Evolutionary conservation across 2,888 invertebrate species (phyloP), one percentile per base, ranked within the genome.

Genomic region (Agapetus fuscipes): DNA sequence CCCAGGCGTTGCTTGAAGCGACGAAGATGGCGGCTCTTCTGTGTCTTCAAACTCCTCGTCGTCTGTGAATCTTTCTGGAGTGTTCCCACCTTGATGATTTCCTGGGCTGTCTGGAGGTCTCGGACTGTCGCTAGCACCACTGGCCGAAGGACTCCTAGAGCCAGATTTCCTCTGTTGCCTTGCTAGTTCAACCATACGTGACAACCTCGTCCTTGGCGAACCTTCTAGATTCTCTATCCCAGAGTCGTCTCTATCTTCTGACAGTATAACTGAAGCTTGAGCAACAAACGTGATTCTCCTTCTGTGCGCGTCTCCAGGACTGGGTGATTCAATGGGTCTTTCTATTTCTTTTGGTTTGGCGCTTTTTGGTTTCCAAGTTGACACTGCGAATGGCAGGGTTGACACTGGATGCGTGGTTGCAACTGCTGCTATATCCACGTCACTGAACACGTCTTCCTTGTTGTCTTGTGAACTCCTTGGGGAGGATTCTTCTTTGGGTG

Each of bases 211-310:
- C 56, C 51, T 48, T 54, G 55, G 42, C 10, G 33, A 30, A 11
- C 25, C 29, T 25, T 7, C 31, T 7, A 31, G 30, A 10, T 37
- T 34, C 11, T 17, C 35, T 39, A n/a, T 17, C 7, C 56, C 63
- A 39, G 51, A 60, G 48, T 56, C 71, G 53, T 60, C 67, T 58
- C 53, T 61, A 29, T 74, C 74, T 56, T 72, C 73, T 50, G 74
- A 71, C 30, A 69, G 52, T 50, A 62, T 65, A 13, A 66, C 58
- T 2, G 72, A 66, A 38, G 69, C 59, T 48, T 74, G 74, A 43
- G 71, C 64, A 38, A 74, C 70, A 53, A 74, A 74, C 29, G 66
- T 66, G 39, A 73, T 66, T 13, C 72, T 66, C 7, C 74, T 63
- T 36, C 69, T 61, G 46, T 62, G 50, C 36, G 68, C 62, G 53